Evolutionary conservation across 2,113 vertebrate species (phyloP).

Genomic region (Cephalopterus ornatus): DNA sequence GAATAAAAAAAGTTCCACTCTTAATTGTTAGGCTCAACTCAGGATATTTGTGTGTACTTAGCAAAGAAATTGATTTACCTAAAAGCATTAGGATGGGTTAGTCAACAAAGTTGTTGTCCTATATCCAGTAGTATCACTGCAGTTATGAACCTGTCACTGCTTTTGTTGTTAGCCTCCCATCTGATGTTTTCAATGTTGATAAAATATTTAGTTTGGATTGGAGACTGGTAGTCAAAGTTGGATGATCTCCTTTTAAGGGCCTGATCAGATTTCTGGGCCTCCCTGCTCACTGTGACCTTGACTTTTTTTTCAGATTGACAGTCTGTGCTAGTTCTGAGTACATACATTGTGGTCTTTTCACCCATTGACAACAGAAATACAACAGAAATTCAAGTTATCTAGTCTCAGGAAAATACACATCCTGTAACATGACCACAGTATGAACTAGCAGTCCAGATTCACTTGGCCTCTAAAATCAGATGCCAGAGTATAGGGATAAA

Average conservation of each 20-base stretch:
- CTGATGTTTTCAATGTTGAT: not conserved
- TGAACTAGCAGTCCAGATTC: not conserved
- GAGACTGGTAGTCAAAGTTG: not conserved
- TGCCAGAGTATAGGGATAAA: not conserved
- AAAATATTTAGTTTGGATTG: not conserved
- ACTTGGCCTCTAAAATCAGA: not conserved
- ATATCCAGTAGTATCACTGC: not conserved
- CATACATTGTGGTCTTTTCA: accelerated
- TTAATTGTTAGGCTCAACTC: not conserved
- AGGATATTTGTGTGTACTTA: not conserved
- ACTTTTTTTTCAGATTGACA: not conserved
- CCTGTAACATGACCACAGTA: not conserved
- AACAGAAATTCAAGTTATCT: not conserved
- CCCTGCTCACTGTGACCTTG: not conserved
- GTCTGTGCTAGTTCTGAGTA: not conserved
- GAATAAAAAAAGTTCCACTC: not conserved
- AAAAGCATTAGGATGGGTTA: not conserved
- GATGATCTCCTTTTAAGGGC: not conserved
- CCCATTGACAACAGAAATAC: not conserved
- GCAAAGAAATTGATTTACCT: not conserved
- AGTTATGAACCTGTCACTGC: not conserved
- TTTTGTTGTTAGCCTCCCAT: not conserved
- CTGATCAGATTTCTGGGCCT: not conserved
- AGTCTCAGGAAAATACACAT: not conserved
- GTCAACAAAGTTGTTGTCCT: not conserved